phyloP scores from a whole-genome alignment of 2,888 invertebrate genomes.

The Volucella bombylans region DNA sequence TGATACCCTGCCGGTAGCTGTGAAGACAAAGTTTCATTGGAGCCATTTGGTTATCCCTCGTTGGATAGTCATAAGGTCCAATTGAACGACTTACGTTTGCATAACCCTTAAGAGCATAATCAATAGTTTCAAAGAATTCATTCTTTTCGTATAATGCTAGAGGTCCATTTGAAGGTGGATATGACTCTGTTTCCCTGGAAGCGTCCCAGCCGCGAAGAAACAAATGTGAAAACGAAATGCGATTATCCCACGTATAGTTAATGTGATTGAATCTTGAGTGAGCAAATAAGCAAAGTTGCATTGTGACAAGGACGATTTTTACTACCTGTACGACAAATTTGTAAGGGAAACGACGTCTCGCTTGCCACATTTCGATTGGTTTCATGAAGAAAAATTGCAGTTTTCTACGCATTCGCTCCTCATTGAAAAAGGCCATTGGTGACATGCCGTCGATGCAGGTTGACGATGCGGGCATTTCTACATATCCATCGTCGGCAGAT shows the following conservation, averaged over 20 bases:
- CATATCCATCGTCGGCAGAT: conserved; percentile 74
- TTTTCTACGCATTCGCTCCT: conserved; percentile 89
- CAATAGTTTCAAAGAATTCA: conserved; percentile 91
- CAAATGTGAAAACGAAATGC: conserved; percentile 94
- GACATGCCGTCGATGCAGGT: conserved; percentile 76
- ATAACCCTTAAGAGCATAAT: conserved; percentile 91
- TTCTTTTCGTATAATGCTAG: conserved; percentile 93
- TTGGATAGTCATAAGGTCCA: conserved; percentile 93
- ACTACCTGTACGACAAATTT: conserved; percentile 85
- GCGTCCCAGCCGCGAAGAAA: conserved; percentile 94
- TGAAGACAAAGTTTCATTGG: conserved; percentile 90
- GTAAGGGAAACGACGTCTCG: conserved; percentile 95
- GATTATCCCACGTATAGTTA: conserved; percentile 96
- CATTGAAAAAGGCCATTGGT: conserved; percentile 83
- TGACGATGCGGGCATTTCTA: conserved; percentile 78
- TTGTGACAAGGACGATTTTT: conserved; percentile 96
- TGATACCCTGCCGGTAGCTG: conserved; percentile 90
- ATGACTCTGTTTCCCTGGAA: conserved; percentile 92
- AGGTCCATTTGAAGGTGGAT: conserved; percentile 95
- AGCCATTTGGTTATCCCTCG: conserved; percentile 88
- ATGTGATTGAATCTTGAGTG: conserved; percentile 95
- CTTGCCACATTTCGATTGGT: conserved; percentile 98
- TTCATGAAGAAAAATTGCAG: conserved; percentile 99
- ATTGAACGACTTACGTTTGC: conserved; percentile 90
- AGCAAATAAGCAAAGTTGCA: conserved; percentile 96